phyloP scores from a whole-genome alignment of 2,113 vertebrate genomes.

The Zingel zingel region DNA sequence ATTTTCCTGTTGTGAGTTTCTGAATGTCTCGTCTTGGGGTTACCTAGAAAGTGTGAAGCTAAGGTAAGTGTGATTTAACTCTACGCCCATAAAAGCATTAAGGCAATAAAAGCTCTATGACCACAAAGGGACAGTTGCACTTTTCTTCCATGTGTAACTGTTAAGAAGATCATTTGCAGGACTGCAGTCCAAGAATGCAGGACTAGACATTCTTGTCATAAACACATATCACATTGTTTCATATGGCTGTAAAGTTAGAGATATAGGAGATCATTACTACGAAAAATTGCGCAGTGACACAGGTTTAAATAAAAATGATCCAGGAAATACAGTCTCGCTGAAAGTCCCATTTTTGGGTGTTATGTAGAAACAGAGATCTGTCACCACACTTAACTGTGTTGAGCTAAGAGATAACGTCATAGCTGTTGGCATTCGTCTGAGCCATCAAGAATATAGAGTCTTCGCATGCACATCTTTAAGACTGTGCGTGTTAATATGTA shows the following conservation, averaged over 20 bases:
- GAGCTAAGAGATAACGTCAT: slow-evolving; percentile 51
- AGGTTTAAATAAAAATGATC: slow-evolving; percentile 18
- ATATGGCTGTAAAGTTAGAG: slow-evolving; percentile 3
- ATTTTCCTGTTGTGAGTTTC: not conserved
- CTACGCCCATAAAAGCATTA: not conserved
- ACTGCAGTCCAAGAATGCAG: not conserved
- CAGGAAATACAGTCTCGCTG: slow-evolving; percentile 31
- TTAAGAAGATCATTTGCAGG: not conserved
- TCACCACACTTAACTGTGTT: slow-evolving; percentile 16
- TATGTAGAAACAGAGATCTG: slow-evolving; percentile 38
- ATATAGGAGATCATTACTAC: not conserved
- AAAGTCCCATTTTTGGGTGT: not conserved
- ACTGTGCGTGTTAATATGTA: not conserved
- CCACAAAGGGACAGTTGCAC: not conserved
- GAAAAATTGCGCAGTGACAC: slow-evolving; percentile 20
- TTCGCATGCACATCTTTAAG: slow-evolving; percentile 10
- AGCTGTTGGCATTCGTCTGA: slow-evolving; percentile 22
- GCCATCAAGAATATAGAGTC: slow-evolving; percentile 13
- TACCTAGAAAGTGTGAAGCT: slow-evolving; percentile 16
- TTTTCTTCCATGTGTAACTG: not conserved
- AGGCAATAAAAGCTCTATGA: slow-evolving; percentile 13
- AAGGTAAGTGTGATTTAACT: slow-evolving; percentile 12
- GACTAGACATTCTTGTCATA: not conserved
- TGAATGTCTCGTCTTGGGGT: not conserved
- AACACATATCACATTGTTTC: slow-evolving; percentile 3